phyloP scores from a whole-genome alignment of 2,113 vertebrate species.

The Melospiza georgiana region DNA sequence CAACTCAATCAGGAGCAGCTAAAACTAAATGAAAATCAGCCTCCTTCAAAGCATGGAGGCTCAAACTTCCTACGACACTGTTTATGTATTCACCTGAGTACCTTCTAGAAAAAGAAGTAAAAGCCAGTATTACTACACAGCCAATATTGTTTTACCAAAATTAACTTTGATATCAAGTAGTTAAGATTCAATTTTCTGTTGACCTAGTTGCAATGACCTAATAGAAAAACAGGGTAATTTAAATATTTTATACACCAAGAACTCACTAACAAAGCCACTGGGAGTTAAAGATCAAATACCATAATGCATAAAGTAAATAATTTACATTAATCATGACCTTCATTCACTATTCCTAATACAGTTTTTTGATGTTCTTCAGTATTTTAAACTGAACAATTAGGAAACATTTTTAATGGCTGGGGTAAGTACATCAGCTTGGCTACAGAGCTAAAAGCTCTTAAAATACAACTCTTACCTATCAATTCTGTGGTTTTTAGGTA shows the following conservation, averaged over 20 bases:
- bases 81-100: neutral
- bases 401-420: neutral
- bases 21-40: neutral
- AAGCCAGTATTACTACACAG: neutral
- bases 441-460: neutral
- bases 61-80: neutral
- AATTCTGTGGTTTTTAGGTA: neutral
- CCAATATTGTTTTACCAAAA: conserved; percentile 31
- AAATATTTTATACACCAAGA: conserved; percentile 37
- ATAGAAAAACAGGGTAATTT: neutral
- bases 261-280: neutral
- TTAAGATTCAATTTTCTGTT: conserved; percentile 32
- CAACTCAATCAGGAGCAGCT: neutral
- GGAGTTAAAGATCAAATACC: conserved; percentile 2
- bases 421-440: neutral
- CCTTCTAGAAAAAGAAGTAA: neutral
- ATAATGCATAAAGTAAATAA: neutral
- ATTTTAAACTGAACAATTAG: neutral
- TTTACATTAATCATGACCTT: neutral
- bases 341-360: neutral
- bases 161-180: conserved; percentile 1
- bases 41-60: neutral
- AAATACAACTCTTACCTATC: neutral
- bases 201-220: conserved; percentile 28
- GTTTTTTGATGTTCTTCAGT: neutral